Percentiles rank a stretch among this genome's conserved stretches.
These are phyloP conservation scores for Eurystomus glaucurus DNA, from an alignment of 2,797 vertebrate genomes.

Conservation along the genomic window DNA sequence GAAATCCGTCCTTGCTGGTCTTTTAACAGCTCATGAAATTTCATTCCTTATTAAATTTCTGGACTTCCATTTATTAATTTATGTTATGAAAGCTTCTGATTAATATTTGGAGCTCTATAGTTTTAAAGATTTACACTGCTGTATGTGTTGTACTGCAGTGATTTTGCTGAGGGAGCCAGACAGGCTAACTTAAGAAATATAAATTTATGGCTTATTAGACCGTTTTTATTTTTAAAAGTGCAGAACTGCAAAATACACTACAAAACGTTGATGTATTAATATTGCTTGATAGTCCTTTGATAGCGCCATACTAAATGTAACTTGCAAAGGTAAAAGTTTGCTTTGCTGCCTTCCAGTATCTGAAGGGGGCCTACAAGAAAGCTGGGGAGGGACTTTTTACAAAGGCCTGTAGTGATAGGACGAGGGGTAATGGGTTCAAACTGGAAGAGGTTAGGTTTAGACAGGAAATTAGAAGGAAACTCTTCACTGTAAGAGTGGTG, in stretches of 20 bases:
- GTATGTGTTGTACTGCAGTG: not conserved
- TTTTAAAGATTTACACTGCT: not conserved
- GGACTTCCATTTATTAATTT: constrained; percentile 27
- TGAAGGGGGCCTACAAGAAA: too few species aligned
- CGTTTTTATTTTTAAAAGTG: constrained; percentile 40
- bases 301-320: not conserved
- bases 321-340: not conserved
- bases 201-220: constrained; percentile 31
- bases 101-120: not conserved
- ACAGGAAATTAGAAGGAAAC: too few species aligned
- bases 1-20: not conserved
- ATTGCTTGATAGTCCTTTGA: not conserved
- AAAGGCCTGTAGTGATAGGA: too few species aligned
- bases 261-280: not conserved
- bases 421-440: too few species aligned
- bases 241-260: constrained; percentile 6
- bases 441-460: too few species aligned
- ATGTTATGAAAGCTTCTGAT: constrained; percentile 19
- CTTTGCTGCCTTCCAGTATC: too few species aligned
- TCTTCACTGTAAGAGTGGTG: too few species aligned
- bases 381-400: too few species aligned
- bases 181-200: constrained; percentile 12
- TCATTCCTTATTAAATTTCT: constrained; percentile 42
- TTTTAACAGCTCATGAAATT: constrained; percentile 12
- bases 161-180: not conserved